Evolutionary conservation across 1,140 invertebrate genomes (phyloP).

Genomic region (Bacillus rossius): DNA sequence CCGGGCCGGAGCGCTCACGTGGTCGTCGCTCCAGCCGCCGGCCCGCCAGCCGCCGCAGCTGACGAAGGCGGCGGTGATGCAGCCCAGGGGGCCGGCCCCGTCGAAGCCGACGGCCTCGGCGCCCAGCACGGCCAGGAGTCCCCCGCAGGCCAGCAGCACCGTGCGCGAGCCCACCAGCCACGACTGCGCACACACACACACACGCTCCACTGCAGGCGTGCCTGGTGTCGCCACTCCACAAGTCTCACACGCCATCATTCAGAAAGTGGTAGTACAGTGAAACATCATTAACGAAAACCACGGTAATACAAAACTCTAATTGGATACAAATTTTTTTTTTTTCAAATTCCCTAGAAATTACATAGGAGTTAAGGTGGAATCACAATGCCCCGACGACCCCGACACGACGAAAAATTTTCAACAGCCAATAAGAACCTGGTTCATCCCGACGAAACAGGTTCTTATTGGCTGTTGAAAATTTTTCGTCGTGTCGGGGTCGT

Average conservation of each 20-base stretch:
- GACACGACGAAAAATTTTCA: too few species aligned
- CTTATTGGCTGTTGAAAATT: too few species aligned
- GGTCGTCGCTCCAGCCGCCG: slow-evolving; percentile 26
- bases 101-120: slow-evolving; percentile 48
- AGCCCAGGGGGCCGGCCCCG: slow-evolving; percentile 59
- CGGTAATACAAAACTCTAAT: too few species aligned
- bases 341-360: too few species aligned
- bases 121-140: slow-evolving; percentile 54
- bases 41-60: slow-evolving; percentile 46
- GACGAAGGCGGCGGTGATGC: slow-evolving; percentile 54
- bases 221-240: background rate
- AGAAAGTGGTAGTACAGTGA: background rate
- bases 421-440: too few species aligned
- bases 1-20: background rate
- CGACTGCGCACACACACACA: background rate
- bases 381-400: too few species aligned
- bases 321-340: too few species aligned
- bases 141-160: slow-evolving; percentile 48
- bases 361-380: too few species aligned
- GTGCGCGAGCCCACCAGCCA: slow-evolving; percentile 32
- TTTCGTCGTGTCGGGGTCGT: too few species aligned
- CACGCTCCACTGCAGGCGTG: too few species aligned
- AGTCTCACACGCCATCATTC: background rate
- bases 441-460: too few species aligned
- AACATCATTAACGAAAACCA: background rate